Percentiles rank a stretch among this genome's conserved stretches.
Evolutionary conservation across 2,888 invertebrate species (phyloP).

Genomic region (Tachina fera): DNA sequence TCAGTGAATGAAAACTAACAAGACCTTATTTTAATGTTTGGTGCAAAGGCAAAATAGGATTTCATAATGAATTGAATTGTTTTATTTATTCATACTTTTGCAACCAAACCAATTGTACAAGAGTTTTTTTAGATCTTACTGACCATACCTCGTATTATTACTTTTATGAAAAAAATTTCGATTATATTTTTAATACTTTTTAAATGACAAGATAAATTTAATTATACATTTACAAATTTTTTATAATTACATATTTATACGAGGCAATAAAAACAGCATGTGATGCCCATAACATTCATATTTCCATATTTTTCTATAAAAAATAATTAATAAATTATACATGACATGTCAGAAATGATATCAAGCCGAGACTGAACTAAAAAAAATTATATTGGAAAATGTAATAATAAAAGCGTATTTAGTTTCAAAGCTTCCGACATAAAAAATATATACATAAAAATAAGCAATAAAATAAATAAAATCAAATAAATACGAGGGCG

Average conservation of each 20-base stretch:
- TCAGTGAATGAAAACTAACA: no score
- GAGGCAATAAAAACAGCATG: slow-evolving; percentile 13
- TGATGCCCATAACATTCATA: slow-evolving; percentile 16
- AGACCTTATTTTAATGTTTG: no score
- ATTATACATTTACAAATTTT: slow-evolving; percentile 56
- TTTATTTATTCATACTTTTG: no score
- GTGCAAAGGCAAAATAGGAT: no score
- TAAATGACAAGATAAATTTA: slow-evolving; percentile 46
- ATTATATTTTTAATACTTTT: slow-evolving; percentile 13
- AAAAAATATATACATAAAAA: not conserved
- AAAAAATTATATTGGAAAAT: not conserved
- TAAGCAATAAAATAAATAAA: no score
- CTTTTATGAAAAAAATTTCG: not conserved
- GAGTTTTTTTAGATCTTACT: no score
- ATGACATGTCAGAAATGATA: slow-evolving; percentile 61
- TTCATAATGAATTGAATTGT: no score
- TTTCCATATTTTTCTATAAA: slow-evolving; percentile 1
- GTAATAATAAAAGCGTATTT: slow-evolving; percentile 3
- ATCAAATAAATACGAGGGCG: no score
- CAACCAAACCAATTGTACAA: no score
- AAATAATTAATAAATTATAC: slow-evolving; percentile 56
- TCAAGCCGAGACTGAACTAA: slow-evolving; percentile 11
- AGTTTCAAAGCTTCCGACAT: slow-evolving; percentile 15
- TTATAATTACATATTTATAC: slow-evolving; percentile 27
- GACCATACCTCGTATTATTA: no score